Percentiles rank a stretch among this genome's conserved stretches.
Evolutionary conservation across 2,797 vertebrate genomes (phyloP).

Genomic region (Geotrypetes seraphini): DNA sequence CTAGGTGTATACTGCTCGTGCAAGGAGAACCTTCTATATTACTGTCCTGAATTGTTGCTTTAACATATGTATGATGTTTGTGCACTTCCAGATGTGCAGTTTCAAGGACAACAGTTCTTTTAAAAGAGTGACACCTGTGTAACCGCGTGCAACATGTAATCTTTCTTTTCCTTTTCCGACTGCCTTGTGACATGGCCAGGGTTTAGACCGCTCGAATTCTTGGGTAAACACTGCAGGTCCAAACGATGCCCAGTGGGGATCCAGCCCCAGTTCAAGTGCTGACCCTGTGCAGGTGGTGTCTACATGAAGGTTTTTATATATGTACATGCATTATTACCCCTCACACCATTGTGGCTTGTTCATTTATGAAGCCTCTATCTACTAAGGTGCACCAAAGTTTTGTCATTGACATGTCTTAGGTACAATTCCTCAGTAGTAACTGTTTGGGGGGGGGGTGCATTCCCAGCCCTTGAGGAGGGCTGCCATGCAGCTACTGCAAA

Average conservation of each 20-base stretch:
- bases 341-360: conserved; percentile 32
- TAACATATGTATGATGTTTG: conserved; percentile 29
- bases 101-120: conserved; percentile 38
- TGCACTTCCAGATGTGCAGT: conserved; percentile 13
- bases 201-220: conserved; percentile 99
- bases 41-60: too few relatives aligned
- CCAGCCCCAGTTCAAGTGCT: conserved; percentile 92
- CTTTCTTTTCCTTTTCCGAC: conserved; percentile 74
- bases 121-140: too few relatives aligned
- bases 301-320: conserved; percentile 45
- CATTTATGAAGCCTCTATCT: too few relatives aligned
- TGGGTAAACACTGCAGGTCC: conserved; percentile 99
- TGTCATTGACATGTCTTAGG: too few relatives aligned
- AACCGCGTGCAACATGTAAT: conserved; percentile 60
- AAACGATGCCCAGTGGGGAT: conserved; percentile 96
- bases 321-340: conserved; percentile 41
- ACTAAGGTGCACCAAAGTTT: too few relatives aligned
- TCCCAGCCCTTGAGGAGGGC: too few relatives aligned
- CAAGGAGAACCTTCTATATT: too few relatives aligned
- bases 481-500: too few relatives aligned
- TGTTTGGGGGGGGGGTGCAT: too few relatives aligned
- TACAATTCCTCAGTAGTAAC: too few relatives aligned
- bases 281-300: conserved; percentile 96
- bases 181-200: conserved; percentile 74
- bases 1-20: too few relatives aligned